A percentile compares a stretch with the other conserved stretches of the same genome.
phyloP scores from a whole-genome alignment of 2,888 invertebrate species.

The Scaptomyza polygonia region DNA sequence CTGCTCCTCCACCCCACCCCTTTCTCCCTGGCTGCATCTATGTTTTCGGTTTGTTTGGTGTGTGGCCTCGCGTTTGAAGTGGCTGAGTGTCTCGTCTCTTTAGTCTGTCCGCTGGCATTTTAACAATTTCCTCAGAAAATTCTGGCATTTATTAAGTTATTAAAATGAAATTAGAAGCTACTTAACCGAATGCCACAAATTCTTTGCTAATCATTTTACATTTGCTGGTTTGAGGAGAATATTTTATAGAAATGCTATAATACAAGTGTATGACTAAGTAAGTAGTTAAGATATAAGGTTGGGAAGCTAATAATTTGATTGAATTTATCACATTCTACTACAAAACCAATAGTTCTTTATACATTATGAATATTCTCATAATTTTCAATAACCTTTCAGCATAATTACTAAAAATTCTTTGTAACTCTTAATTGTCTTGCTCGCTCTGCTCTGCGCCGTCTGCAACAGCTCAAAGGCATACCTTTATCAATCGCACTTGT shows the following conservation, averaged over 20 bases:
- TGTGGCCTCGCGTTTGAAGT: slow-evolving; percentile 55
- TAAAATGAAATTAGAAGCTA: slow-evolving; percentile 66
- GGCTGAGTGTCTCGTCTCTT: slow-evolving; percentile 16
- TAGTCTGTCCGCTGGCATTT: slow-evolving; percentile 45
- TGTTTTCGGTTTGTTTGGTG: slow-evolving; percentile 20
- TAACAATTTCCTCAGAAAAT: slow-evolving; percentile 62
- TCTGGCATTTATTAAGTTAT: slow-evolving; percentile 73
- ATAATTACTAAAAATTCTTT: not conserved
- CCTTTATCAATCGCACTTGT: slow-evolving; percentile 68
- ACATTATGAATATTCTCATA: too few relatives aligned
- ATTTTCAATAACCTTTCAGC: too few relatives aligned
- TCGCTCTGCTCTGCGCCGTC: too few relatives aligned
- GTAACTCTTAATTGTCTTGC: not conserved
- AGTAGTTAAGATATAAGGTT: too few relatives aligned
- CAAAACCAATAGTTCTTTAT: too few relatives aligned
- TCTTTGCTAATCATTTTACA: slow-evolving; percentile 51
- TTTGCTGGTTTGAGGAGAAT: not conserved
- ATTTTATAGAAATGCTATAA: too few relatives aligned
- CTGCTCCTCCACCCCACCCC: not conserved
- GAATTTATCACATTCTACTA: too few relatives aligned
- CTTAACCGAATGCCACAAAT: slow-evolving; percentile 48
- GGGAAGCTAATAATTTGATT: too few relatives aligned
- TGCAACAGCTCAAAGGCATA: not conserved
- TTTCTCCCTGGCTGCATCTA: not conserved
- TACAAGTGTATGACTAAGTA: too few relatives aligned